Percentiles rank a stretch among this genome's conserved stretches.
Conservation (phyloP, 2,113 vertebrate species). For the Toxotes chatareus region DNA sequence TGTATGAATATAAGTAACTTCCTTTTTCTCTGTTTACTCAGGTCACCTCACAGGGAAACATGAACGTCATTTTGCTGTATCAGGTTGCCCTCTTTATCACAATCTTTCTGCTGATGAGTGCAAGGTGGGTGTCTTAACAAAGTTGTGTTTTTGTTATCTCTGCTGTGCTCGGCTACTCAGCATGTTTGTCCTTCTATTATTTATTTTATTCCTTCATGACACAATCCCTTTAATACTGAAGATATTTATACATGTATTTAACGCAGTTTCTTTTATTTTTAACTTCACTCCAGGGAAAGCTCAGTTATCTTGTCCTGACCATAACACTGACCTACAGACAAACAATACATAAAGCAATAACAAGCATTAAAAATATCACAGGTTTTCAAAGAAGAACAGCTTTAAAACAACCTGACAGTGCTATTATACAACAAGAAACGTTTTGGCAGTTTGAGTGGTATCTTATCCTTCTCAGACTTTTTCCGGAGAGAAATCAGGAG, state of each 20-base stretch:
- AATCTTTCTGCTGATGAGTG: conserved; percentile 98
- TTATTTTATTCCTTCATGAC: neutral
- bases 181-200: no score
- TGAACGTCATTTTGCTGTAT: conserved; percentile 97
- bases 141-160: neutral
- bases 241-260: neutral
- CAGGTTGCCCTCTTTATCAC: conserved; percentile 97
- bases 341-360: no score
- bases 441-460: neutral
- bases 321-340: neutral
- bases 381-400: neutral
- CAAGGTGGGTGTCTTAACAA: conserved; percentile 85
- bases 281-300: neutral
- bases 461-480: no score
- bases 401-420: neutral
- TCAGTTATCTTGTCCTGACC: neutral
- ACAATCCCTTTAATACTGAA: neutral
- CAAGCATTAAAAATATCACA: neutral
- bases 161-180: neutral
- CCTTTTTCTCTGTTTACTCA: conserved; percentile 58
- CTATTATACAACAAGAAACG: neutral
- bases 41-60: conserved; percentile 98
- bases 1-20: neutral
- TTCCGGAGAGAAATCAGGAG: no score
- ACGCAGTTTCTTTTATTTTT: neutral